These are phyloP conservation scores for Helobdella robusta DNA, from an alignment of 2,888 invertebrate genomes.

Conservation along the genomic window DNA sequence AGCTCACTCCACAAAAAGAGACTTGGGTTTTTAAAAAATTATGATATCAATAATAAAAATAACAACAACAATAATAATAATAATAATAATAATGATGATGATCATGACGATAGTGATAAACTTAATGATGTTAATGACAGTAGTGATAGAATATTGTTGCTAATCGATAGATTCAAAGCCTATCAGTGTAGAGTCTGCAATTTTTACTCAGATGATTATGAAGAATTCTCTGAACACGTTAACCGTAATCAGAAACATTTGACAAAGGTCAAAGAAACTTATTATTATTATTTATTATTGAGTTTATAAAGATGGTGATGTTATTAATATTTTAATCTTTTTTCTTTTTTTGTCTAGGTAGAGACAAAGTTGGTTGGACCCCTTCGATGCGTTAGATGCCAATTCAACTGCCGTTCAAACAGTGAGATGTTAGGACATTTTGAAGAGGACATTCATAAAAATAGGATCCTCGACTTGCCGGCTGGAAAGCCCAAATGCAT, in stretches of 20 bases:
- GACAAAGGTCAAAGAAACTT: not conserved
- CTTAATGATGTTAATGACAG: not conserved
- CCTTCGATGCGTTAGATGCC: constrained; percentile 43
- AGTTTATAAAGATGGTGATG: too few relatives aligned
- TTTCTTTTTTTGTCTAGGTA: constrained; percentile 38
- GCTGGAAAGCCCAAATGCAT: constrained; percentile 37
- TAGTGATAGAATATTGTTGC: not conserved
- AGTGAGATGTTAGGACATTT: too few relatives aligned
- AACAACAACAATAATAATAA: not conserved
- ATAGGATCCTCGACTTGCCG: constrained; percentile 36
- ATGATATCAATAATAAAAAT: not conserved
- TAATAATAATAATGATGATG: not conserved
- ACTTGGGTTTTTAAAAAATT: not conserved
- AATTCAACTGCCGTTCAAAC: constrained; percentile 36
- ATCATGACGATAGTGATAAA: not conserved
- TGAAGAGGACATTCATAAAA: constrained; percentile 39
- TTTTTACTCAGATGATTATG: constrained; percentile 67
- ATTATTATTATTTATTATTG: not conserved
- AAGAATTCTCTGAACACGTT: constrained; percentile 56
- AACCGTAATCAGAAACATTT: not conserved
- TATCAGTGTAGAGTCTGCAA: constrained; percentile 75
- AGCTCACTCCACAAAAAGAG: constrained; percentile 62
- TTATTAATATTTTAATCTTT: constrained; percentile 26
- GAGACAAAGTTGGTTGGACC: constrained; percentile 40
- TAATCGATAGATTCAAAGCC: constrained; percentile 69